Evolutionary conservation across 2,113 vertebrate species (phyloP).

Genomic region (Ptyas mucosa): DNA sequence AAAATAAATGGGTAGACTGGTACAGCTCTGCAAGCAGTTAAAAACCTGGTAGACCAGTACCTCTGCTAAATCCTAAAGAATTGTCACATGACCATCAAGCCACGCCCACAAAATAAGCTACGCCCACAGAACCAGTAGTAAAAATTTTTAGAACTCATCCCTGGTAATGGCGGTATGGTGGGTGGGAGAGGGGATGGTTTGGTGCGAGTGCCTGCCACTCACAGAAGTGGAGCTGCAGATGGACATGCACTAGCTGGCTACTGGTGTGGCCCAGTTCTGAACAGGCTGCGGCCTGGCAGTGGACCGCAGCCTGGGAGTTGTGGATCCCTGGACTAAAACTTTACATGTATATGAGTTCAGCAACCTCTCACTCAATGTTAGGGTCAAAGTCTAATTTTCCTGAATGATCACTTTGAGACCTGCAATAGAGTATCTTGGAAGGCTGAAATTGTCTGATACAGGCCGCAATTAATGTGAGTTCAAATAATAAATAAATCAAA

Average conservation of each 20-base stretch:
- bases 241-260: not conserved
- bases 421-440: not conserved
- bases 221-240: not conserved
- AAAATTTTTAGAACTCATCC: too few relatives aligned
- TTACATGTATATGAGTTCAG: not conserved
- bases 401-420: not conserved
- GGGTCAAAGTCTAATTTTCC: not conserved
- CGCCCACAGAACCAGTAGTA: too few relatives aligned
- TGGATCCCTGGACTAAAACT: not conserved
- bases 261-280: not conserved
- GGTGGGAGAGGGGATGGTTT: not conserved
- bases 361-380: not conserved
- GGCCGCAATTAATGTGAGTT: not conserved
- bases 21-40: too few relatives aligned
- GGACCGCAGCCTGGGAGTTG: not conserved
- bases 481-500: not conserved
- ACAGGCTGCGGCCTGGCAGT: not conserved
- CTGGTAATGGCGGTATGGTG: not conserved
- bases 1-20: too few relatives aligned
- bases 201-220: not conserved
- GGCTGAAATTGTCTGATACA: not conserved
- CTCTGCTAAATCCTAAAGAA: too few relatives aligned
- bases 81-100: too few relatives aligned
- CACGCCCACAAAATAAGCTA: too few relatives aligned
- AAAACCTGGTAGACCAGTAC: too few relatives aligned